Base-by-base conservation (phyloP, 2,888 invertebrate species). In the Drosophila tanythrix region DNA sequence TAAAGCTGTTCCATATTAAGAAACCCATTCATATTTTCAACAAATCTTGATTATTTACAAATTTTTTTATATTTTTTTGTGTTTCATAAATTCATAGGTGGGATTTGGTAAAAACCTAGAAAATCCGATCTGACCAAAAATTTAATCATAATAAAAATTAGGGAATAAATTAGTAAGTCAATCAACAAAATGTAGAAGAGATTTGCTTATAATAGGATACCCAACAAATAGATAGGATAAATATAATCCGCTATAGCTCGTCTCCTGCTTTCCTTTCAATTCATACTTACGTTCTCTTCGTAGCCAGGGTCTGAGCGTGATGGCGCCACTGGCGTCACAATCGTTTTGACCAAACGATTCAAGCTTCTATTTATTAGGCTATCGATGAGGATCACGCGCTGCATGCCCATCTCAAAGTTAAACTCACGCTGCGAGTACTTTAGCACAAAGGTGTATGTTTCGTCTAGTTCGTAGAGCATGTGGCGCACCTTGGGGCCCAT, bases 341-440 rank as follows among this genome's bases (percentile, higher is more conserved):
- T 66, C 2, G 83, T 82, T 11, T 74, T 70, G 25, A 93, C 75
- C 18, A 82, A 76, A 40, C 91, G 88, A 61, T 93, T 93, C 7
- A 91, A 66, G 59, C 77, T 90, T 35, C 88, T 81, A 70, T 91
- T 89, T 0, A 82, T 75, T 8, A 74, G 69, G 10, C 64, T 75
- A 55, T 92, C 89, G 29, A 90, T 79, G 2, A 93, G 76, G 38
- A 90, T 80, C 0, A 87, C 92, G 2, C 75, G 65, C 50, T 88
- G 82, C 35, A 92, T 70, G 13, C 83, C 76, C 48, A 78, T 84
- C 0, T 68, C 65, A 0, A n/a, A 33, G 13, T 75, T 68, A 38
- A 80, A 90, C 10, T 91, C 90, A 3, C 76, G 76, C 2, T 81
- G 43, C 6, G 74, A 69, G 50, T 93, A 90, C 64, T 90, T 90